phyloP scores from a whole-genome alignment of 2,113 vertebrate species.

The Lasiurus borealis region DNA sequence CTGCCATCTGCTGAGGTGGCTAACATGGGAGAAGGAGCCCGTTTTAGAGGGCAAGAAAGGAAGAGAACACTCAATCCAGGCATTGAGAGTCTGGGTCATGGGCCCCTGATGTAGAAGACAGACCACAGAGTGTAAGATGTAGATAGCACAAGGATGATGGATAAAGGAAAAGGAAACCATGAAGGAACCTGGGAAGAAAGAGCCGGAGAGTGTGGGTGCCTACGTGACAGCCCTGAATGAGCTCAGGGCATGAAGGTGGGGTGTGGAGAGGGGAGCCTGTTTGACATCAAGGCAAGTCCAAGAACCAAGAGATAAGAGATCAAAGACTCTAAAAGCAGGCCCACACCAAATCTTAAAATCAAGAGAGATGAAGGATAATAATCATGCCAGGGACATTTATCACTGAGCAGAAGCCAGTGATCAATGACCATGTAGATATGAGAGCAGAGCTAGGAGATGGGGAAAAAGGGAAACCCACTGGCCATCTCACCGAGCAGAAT shows the following conservation, averaged over 20 bases:
- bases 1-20: neutral
- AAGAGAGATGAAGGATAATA: neutral
- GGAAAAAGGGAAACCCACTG: fast-evolving
- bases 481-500: neutral
- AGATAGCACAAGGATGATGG: fast-evolving
- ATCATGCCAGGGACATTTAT: neutral
- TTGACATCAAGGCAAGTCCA: neutral
- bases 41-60: neutral
- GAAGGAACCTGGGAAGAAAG: neutral
- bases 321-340: conserved; percentile 45
- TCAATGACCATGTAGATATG: neutral
- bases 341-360: neutral
- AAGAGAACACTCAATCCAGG: neutral
- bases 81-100: too few relatives aligned
- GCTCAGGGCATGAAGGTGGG: neutral
- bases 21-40: neutral
- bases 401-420: neutral
- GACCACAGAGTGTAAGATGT: neutral
- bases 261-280: neutral
- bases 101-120: neutral
- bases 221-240: neutral
- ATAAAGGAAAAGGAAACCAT: neutral
- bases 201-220: neutral
- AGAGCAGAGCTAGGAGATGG: neutral
- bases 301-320: conserved; percentile 24